phyloP scores from a whole-genome alignment of 2,113 vertebrate genomes.

The Lipophrys pholis region DNA sequence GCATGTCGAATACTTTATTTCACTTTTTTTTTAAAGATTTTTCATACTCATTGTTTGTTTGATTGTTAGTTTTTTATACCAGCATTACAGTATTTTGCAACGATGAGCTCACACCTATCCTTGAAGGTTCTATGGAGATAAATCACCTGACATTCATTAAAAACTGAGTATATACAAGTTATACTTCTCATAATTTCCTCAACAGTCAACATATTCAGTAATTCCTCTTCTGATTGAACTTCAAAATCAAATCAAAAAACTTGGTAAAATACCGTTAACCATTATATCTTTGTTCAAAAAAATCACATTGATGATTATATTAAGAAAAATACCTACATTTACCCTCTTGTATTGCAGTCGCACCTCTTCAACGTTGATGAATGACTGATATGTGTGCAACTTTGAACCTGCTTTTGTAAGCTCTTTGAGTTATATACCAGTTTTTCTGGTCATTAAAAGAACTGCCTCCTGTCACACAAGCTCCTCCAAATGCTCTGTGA shows the following conservation, averaged over 20 bases:
- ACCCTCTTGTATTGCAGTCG: neutral
- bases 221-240: too few relatives aligned
- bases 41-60: neutral
- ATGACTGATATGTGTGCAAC: neutral
- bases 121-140: neutral
- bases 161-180: too few relatives aligned
- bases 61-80: too few relatives aligned
- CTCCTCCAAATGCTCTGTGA: too few relatives aligned
- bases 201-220: too few relatives aligned
- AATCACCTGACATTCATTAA: too few relatives aligned
- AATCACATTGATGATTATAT: neutral
- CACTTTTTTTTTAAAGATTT: conserved; percentile 2
- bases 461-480: too few relatives aligned
- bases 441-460: neutral
- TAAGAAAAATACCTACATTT: neutral
- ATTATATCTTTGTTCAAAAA: neutral
- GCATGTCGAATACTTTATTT: neutral
- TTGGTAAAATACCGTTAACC: too few relatives aligned
- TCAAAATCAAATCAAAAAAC: too few relatives aligned
- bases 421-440: neutral
- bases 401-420: neutral
- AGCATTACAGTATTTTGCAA: too few relatives aligned
- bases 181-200: too few relatives aligned
- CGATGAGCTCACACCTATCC: neutral
- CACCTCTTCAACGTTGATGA: neutral